Evolutionary conservation across 1,140 invertebrate species (phyloP).

Genomic region (Matsumurasca onukii): DNA sequence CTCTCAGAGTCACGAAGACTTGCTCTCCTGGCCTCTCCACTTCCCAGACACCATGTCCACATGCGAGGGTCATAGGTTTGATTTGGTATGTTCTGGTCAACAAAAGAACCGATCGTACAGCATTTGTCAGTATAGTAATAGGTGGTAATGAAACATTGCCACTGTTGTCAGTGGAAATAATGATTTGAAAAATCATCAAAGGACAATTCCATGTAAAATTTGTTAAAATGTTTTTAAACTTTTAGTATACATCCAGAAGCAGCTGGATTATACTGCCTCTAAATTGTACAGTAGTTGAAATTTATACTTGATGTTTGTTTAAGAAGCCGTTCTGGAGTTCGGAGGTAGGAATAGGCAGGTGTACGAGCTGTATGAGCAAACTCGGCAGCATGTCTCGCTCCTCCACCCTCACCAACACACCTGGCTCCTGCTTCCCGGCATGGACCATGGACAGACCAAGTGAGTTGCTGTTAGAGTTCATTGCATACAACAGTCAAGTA

Average conservation of each 20-base stretch:
- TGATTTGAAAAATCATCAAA: too few species aligned
- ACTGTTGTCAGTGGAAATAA: too few species aligned
- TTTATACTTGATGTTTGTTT: neutral
- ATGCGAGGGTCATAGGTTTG: neutral
- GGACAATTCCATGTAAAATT: too few species aligned
- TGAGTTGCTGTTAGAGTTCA: too few species aligned
- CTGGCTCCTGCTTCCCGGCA: constrained; percentile 52
- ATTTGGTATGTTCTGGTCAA: neutral
- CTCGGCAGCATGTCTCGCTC: constrained; percentile 63
- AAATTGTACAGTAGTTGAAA: too few species aligned
- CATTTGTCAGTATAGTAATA: too few species aligned
- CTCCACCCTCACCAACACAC: constrained; percentile 56
- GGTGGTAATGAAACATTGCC: too few species aligned
- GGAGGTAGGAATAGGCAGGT: constrained; percentile 58
- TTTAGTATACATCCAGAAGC: too few species aligned
- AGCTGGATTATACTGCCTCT: too few species aligned
- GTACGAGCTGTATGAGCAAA: constrained; percentile 75
- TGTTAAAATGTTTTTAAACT: too few species aligned
- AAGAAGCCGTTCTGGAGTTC: constrained; percentile 32
- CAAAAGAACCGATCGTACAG: neutral
- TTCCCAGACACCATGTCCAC: neutral
- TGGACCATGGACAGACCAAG: constrained; percentile 59
- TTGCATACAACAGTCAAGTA: too few species aligned
- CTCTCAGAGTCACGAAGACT: constrained; percentile 31
- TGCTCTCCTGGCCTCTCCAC: constrained; percentile 33